phyloP scores from a whole-genome alignment of 2,797 vertebrate genomes.

The Lerista edwardsae region DNA sequence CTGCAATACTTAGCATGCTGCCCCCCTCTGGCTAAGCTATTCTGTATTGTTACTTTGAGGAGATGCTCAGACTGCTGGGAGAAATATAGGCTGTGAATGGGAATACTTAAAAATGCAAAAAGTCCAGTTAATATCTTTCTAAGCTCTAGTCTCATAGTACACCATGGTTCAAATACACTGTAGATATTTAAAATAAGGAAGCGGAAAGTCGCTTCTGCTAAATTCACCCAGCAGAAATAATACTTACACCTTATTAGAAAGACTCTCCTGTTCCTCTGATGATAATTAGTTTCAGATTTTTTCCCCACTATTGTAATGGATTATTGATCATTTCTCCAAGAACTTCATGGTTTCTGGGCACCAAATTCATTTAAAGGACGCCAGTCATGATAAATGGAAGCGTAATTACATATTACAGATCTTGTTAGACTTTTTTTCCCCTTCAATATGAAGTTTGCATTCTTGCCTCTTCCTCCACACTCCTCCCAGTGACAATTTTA shows the following conservation, averaged over 20 bases:
- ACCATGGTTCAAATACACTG: conserved; percentile 30
- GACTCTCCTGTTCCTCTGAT: conserved; percentile 29
- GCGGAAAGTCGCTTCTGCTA: conserved; percentile 32
- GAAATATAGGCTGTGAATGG: not conserved
- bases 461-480: conserved; percentile 35
- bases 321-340: conserved; percentile 70
- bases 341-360: conserved; percentile 53
- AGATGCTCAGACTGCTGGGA: no score
- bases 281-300: conserved; percentile 57
- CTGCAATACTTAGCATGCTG: no score
- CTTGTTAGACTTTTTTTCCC: conserved; percentile 37
- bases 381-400: conserved; percentile 58
- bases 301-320: conserved; percentile 57
- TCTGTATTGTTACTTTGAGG: no score
- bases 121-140: conserved; percentile 50
- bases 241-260: conserved; percentile 55
- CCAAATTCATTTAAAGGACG: conserved; percentile 41
- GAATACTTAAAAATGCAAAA: conserved; percentile 21
- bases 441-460: conserved; percentile 27
- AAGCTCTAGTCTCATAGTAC: conserved; percentile 1
- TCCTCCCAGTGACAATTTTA: conserved; percentile 52
- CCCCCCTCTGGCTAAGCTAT: no score
- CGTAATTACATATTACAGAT: conserved; percentile 60
- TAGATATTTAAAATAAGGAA: conserved; percentile 24
- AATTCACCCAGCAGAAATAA: conserved; percentile 38